Evolutionary conservation across 2,888 invertebrate genomes (phyloP).

Genomic region (Cistogaster globosa): DNA sequence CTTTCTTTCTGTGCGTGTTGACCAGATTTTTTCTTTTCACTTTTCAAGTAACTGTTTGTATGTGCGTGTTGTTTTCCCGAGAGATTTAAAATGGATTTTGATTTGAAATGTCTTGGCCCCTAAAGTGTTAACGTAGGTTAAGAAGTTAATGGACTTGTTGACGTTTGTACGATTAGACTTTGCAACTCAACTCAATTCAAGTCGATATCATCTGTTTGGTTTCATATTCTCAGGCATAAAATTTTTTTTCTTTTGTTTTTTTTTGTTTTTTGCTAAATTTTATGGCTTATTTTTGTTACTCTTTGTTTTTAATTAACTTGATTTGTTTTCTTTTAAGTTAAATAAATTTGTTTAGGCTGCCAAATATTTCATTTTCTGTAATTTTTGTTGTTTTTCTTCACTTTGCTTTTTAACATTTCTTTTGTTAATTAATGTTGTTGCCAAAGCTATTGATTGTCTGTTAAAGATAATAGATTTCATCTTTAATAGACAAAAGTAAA

Average conservation of each 20-base stretch:
- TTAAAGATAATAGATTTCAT: too few species aligned
- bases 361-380: constrained; percentile 12
- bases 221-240: constrained; percentile 6
- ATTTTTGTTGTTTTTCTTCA: constrained; percentile 2
- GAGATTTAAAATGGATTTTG: constrained; percentile 30
- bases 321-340: constrained; percentile 1
- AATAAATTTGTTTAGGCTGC: constrained; percentile 54
- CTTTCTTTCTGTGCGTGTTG: neutral
- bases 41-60: neutral
- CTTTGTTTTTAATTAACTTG: constrained; percentile 38
- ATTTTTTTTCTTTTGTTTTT: neutral
- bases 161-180: constrained; percentile 68
- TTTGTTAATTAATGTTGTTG: constrained; percentile 11
- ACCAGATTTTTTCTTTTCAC: neutral
- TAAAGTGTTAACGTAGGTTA: constrained; percentile 76
- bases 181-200: neutral
- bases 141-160: constrained; percentile 81
- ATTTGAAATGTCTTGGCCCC: constrained; percentile 57
- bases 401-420: neutral
- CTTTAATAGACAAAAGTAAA: too few species aligned
- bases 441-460: neutral
- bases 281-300: constrained; percentile 36
- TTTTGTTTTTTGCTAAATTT: neutral
- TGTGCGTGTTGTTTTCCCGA: neutral
- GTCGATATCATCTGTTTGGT: constrained; percentile 13